Evolutionary conservation across 2,888 invertebrate genomes (phyloP), one percentile per base, ranked within the genome.

Genomic region (Busseola fusca): DNA sequence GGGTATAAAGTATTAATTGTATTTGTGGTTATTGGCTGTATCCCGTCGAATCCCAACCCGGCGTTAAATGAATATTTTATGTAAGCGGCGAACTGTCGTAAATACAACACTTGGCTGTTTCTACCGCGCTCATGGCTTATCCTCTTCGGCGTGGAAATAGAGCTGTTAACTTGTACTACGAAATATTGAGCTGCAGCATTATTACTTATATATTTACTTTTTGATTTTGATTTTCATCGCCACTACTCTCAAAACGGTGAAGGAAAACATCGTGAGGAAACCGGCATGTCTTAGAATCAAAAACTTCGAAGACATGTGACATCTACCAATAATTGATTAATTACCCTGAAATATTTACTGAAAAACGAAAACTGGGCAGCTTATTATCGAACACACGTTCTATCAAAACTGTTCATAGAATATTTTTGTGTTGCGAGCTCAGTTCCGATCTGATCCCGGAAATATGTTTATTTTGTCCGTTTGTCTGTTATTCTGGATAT

Each of bases 61-160:
- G 76, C 67, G 83, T 83, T 75, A 82, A 83, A 86, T 89, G 87
- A 89, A 91, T 90, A 89, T 87, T 89, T 83, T 86, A 89, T 87
- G 83, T 75, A 66, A 80, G 64, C 71, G 65, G 72, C 75, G 72
- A 80, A 75, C 73, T 76, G 83, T 86, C 87, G 86, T 88, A 87
- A 87, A 87, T 85, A 86, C 74, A 78, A 72, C 76, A 80, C 82
- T 80, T 52, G 70, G 71, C 63, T 82, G 82, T 83, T 78, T 67
- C 72, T 65, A 59, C 74, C 72, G 69, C 76, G 78, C 80, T 83
- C 80, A 71, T 84, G 83, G 86, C 81, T 81, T 81, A 85, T 84
- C 59, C 83, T 76, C 57, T 71, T 77, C 76, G 66, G 56, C 63
- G 68, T 64, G 52, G 56, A 64, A 78, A 72, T 70, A 69, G 64